Evolutionary conservation across 2,113 vertebrate genomes (phyloP).

Genomic region (Rissa tridactyla): DNA sequence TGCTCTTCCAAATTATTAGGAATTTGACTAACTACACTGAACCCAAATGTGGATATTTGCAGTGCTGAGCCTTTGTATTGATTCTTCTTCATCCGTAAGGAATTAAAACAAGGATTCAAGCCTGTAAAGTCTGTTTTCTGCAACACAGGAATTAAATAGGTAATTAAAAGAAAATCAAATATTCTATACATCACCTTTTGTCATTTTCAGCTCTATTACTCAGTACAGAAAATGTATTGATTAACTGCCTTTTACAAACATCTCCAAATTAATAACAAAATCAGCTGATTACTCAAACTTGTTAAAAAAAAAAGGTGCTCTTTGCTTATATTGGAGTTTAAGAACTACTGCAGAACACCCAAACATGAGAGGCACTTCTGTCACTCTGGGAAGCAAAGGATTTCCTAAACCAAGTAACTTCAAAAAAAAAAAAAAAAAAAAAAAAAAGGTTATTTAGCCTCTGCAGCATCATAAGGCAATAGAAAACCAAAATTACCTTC

Average conservation of each 20-base stretch:
- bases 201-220: not conserved
- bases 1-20: not conserved
- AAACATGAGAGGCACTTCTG: not conserved
- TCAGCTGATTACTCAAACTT: not conserved
- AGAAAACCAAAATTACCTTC: not conserved
- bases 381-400: not conserved
- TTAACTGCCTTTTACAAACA: not conserved
- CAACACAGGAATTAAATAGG: not conserved
- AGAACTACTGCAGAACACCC: not conserved
- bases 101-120: not conserved
- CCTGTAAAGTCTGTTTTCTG: not conserved
- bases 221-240: not conserved
- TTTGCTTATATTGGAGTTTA: not conserved
- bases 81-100: not conserved
- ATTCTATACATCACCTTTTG: not conserved
- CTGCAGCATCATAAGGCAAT: not conserved
- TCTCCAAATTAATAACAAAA: not conserved
- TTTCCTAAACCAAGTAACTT: not conserved
- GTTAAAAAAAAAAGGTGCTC: not conserved
- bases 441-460: not conserved
- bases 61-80: not conserved
- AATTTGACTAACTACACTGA: not conserved
- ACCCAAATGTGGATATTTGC: not conserved
- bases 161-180: constrained; percentile 12
- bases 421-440: too few species aligned